These are phyloP conservation scores for Nomia melanderi DNA, from an alignment of 1,140 invertebrate species.

Conservation along the genomic window DNA sequence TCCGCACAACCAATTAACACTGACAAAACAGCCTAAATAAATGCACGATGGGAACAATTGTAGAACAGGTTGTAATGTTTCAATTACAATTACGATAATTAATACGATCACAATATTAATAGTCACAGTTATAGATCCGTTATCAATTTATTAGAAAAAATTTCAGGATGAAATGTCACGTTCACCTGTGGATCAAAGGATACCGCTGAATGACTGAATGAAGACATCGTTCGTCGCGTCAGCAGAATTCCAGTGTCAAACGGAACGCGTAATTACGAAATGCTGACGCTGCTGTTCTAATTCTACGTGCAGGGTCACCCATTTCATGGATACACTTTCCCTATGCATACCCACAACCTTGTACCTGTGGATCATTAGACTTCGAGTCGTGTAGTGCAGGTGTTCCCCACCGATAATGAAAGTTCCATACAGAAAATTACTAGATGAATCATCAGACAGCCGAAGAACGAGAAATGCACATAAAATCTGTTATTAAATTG, in stretches of 20 bases:
- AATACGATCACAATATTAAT: too few species aligned
- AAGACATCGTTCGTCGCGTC: neutral
- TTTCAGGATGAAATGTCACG: too few species aligned
- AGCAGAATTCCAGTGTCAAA: neutral
- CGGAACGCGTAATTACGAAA: neutral
- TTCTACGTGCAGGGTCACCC: slow-evolving; percentile 14
- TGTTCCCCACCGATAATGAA: neutral
- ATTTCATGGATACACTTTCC: slow-evolving; percentile 8
- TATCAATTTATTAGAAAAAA: too few species aligned
- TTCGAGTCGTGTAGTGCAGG: neutral
- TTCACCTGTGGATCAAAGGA: too few species aligned
- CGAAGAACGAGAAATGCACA: neutral
- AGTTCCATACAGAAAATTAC: neutral
- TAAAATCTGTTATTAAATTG: too few species aligned
- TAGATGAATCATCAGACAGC: neutral
- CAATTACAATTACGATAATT: too few species aligned
- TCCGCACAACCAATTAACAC: too few species aligned
- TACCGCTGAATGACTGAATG: too few species aligned
- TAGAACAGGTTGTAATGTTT: too few species aligned
- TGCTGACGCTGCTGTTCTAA: slow-evolving; percentile 1
- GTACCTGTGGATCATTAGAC: neutral
- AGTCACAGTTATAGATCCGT: too few species aligned
- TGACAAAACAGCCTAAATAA: too few species aligned
- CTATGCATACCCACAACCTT: neutral
- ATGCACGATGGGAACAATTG: too few species aligned